Evolutionary conservation across 2,888 invertebrate species (phyloP), one percentile per base, ranked within the genome.

Genomic region (Proisotoma minuta): DNA sequence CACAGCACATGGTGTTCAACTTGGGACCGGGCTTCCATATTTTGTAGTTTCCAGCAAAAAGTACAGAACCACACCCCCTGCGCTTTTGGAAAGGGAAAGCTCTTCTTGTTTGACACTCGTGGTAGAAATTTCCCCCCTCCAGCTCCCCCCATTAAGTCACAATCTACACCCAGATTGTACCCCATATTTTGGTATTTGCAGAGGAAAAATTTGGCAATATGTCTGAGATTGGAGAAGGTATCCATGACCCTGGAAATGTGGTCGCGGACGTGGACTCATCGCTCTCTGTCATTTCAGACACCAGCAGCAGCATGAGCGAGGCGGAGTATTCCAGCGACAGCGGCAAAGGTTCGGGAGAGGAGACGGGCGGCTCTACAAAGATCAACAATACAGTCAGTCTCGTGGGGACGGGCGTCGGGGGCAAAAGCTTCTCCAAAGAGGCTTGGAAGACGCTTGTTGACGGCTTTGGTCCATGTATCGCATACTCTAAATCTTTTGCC

Each of bases 401-500:
- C 29, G 68, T 63, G 40, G 64, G 65, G 43, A 65, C 67, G 1
- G 88, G 86, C 77, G 90, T 90, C 77, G 89, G 89, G 78, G 89
- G 89, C 51, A 89, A 89, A 80, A 89, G 89, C 72, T 84, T 85
- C 74, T 87, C 86, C 73, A 86, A 87, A 84, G n/a, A n/a, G n/a
- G n/a, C n/a, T n/a, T n/a, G n/a, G n/a, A n/a, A n/a, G n/a, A n/a
- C n/a, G n/a, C n/a, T n/a, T n/a, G n/a, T n/a, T n/a, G 51, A 57
- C 47, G 65, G 60, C 8, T 69, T 49, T 61, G 62, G 57, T 51
- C 57, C 66, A 29, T 60, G 63, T 62, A 65, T 64, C 26, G 60
- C 65, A 29, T 62, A 65, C 63, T 62, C 69, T 18, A 65, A 67
- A 49, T 60, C 63, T 43, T 56, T 68, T 39, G 70, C 62, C n/a